phyloP scores from a whole-genome alignment of 2,888 invertebrate genomes.

The Xestoiulus laeticollis region DNA sequence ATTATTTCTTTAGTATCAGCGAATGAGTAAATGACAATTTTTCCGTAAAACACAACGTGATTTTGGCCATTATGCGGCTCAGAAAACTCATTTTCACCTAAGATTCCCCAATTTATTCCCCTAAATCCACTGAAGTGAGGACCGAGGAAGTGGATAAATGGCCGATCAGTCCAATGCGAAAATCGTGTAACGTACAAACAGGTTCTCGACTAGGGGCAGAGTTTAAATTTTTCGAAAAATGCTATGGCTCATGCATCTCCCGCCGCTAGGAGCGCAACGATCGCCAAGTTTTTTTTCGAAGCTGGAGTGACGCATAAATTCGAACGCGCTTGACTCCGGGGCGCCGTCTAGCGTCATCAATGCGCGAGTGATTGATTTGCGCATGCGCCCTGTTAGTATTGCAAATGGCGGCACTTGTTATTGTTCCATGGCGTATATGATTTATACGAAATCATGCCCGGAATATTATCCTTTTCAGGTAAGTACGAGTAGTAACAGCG shows the following conservation, averaged over 20 bases:
- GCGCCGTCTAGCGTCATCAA: not conserved
- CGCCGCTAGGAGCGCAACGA: not conserved
- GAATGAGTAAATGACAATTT: not conserved
- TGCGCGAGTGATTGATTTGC: constrained; percentile 56
- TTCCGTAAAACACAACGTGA: not conserved
- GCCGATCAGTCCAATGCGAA: not conserved
- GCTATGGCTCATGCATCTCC: not conserved
- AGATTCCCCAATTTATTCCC: not conserved
- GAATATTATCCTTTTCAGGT: constrained; percentile 67
- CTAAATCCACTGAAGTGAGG: not conserved
- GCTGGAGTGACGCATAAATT: not conserved
- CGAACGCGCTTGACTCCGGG: not conserved
- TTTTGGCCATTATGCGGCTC: not conserved
- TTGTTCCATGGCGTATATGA: constrained; percentile 88
- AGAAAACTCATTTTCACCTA: not conserved
- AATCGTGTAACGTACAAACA: not conserved
- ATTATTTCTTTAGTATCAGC: not conserved
- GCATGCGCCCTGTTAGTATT: constrained; percentile 71
- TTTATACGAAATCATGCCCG: constrained; percentile 67
- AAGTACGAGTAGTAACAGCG: constrained; percentile 58
- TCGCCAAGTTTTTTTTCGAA: not conserved
- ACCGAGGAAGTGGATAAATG: not conserved
- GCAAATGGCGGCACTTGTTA: constrained; percentile 99
- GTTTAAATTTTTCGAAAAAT: not conserved
- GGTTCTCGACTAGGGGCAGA: not conserved